Evolutionary conservation across 2,888 invertebrate species (phyloP), one percentile per base, ranked within the genome.

Genomic region (Lampropteryx suffumata): DNA sequence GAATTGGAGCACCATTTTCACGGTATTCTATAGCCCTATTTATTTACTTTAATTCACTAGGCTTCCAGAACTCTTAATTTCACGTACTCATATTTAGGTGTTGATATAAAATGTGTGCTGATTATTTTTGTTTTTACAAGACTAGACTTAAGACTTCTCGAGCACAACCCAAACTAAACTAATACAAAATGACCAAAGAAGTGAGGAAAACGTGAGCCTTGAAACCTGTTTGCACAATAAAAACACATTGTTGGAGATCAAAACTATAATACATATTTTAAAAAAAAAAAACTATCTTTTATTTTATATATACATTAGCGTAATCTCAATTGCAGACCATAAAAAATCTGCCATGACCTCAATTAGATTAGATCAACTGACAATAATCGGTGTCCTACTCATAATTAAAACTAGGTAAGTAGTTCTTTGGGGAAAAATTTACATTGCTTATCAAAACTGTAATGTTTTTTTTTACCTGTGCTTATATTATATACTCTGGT

Each of bases 1-100:
- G 2, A 51, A 59, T 67, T 76, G 79, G 14, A 74, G 65, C 65
- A 86, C 81, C 85, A 86, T 83, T 67, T 74, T 76, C 12, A 49
- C 11, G 26, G n/a, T n/a, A n/a, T n/a, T n/a, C n/a, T n/a, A n/a
- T n/a, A n/a, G n/a, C n/a, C n/a, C n/a, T n/a, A n/a, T n/a, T n/a
- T n/a, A n/a, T 7, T 1, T 36, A 9, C 10, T 3, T 21, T 2
- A 21, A 21, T 5, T 21, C 21, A 21, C 21, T 21, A 21, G 21
- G n/a, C n/a, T n/a, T n/a, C n/a, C n/a, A n/a, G n/a, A n/a, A n/a
- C n/a, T n/a, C n/a, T n/a, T n/a, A n/a, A n/a, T n/a, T n/a, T n/a
- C 24, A 24, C 17, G 4, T 17, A 17, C 17, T 17, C 17, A 4
- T 17, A 4, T 4, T 17, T 17, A 3, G 17, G 17, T 3, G 2